Percentiles rank a stretch among this genome's conserved stretches.
Conservation (phyloP, 1,140 invertebrate species). For the Conopomorpha cramerella region DNA sequence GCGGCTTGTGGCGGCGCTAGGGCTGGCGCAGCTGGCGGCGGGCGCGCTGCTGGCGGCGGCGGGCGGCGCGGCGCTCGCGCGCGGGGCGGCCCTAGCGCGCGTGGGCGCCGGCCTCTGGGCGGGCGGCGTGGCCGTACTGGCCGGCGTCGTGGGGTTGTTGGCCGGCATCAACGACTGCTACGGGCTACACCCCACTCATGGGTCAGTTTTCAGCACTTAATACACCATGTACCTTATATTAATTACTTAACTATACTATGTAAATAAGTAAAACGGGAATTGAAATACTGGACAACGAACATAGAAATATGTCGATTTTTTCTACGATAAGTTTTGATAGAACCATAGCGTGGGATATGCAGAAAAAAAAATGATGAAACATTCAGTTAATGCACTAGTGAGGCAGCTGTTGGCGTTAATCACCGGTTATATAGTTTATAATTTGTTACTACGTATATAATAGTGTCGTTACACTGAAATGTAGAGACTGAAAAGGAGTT, state of each 20-base stretch:
- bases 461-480: no score
- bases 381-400: no score
- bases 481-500: no score
- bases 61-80: constrained; percentile 61
- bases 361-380: no score
- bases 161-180: constrained; percentile 65
- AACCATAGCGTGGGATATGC: no score
- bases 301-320: no score
- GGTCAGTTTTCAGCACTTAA: constrained; percentile 21
- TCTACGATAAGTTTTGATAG: no score
- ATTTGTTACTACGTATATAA: no score
- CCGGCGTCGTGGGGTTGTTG: constrained; percentile 61
- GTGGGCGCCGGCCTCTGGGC: constrained; percentile 67
- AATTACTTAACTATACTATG: no score
- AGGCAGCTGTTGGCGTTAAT: no score
- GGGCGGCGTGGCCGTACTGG: constrained; percentile 61
- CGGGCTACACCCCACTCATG: constrained; percentile 35
- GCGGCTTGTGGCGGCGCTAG: constrained; percentile 54
- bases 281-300: neutral
- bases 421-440: no score
- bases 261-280: no score
- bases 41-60: constrained; percentile 63
- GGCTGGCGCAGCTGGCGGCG: constrained; percentile 59
- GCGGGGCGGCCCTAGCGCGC: constrained; percentile 61
- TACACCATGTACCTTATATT: neutral